A percentile compares a stretch with the other conserved stretches of the same genome.
phyloP scores from a whole-genome alignment of 2,888 invertebrate species.

The Cybosia mesomella region DNA sequence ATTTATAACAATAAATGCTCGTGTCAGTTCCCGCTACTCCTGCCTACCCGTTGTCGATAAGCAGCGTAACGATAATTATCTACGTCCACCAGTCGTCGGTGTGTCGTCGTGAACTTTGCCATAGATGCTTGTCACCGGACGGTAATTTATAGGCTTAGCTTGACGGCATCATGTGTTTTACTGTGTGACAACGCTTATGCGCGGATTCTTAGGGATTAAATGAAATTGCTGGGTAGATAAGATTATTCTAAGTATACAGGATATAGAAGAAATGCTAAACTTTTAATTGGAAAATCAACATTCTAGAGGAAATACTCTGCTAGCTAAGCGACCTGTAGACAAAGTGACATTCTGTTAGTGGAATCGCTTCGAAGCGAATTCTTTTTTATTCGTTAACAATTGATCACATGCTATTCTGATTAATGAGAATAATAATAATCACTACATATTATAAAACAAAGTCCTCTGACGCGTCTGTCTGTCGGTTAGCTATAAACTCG shows the following conservation, averaged over 20 bases:
- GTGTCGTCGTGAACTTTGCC: constrained; percentile 54
- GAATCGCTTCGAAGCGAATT: too few species aligned
- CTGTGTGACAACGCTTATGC: background rate
- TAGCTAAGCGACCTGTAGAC: too few species aligned
- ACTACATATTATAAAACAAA: too few species aligned
- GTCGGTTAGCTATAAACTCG: too few species aligned
- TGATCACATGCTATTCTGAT: too few species aligned
- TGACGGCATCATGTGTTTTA: constrained; percentile 21
- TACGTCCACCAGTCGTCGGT: constrained; percentile 35
- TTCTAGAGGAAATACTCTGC: background rate
- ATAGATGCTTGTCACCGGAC: constrained; percentile 48
- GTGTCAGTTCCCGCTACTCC: constrained; percentile 16
- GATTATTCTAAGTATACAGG: background rate
- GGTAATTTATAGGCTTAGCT: constrained; percentile 24
- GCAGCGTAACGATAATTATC: constrained; percentile 51
- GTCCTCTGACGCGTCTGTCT: too few species aligned
- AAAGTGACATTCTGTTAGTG: too few species aligned
- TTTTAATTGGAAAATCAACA: background rate
- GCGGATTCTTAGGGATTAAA: background rate
- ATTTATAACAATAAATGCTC: background rate
- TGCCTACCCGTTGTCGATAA: constrained; percentile 23
- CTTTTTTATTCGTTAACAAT: too few species aligned
- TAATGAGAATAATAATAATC: too few species aligned
- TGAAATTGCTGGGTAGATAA: background rate
- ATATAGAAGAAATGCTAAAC: background rate